Percentiles rank a stretch among this genome's conserved stretches.
These are phyloP conservation scores for Danio choprae DNA, from an alignment of 2,797 vertebrate species.

Conservation along the genomic window DNA sequence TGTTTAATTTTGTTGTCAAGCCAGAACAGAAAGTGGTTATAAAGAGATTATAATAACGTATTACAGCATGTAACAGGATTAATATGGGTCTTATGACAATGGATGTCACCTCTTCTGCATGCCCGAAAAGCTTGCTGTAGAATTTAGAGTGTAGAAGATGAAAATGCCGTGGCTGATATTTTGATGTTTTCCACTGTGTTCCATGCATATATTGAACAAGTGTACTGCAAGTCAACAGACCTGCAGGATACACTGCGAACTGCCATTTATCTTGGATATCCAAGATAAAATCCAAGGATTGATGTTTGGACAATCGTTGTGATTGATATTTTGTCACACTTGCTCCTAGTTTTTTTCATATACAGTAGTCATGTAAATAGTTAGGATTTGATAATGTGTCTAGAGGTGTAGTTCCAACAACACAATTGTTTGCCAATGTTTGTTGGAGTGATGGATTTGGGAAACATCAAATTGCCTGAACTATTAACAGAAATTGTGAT, in stretches of 20 bases:
- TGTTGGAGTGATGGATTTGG: no score
- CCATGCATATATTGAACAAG: neutral
- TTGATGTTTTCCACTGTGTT: neutral
- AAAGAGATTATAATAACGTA: constrained; percentile 4
- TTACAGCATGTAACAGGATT: constrained; percentile 41
- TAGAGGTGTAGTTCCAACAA: no score
- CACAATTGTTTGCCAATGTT: no score
- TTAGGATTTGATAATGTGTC: neutral
- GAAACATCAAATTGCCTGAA: no score
- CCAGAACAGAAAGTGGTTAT: constrained; percentile 17
- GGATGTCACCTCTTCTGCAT: constrained; percentile 54
- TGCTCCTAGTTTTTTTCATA: neutral
- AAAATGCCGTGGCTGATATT: constrained; percentile 29
- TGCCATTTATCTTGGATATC: neutral
- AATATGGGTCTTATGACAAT: constrained; percentile 56
- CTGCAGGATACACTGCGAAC: constrained; percentile 2
- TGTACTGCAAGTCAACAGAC: constrained; percentile 4
- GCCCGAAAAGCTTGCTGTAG: constrained; percentile 57
- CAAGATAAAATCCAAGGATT: neutral
- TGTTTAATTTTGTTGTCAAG: constrained; percentile 49
- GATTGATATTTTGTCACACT: neutral
- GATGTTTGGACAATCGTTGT: neutral
- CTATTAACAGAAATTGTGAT: no score
- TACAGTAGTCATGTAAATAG: neutral
- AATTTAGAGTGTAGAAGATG: constrained; percentile 1